Conservation (phyloP, 2,113 vertebrate genomes). For the Corydoras sp. region DNA sequence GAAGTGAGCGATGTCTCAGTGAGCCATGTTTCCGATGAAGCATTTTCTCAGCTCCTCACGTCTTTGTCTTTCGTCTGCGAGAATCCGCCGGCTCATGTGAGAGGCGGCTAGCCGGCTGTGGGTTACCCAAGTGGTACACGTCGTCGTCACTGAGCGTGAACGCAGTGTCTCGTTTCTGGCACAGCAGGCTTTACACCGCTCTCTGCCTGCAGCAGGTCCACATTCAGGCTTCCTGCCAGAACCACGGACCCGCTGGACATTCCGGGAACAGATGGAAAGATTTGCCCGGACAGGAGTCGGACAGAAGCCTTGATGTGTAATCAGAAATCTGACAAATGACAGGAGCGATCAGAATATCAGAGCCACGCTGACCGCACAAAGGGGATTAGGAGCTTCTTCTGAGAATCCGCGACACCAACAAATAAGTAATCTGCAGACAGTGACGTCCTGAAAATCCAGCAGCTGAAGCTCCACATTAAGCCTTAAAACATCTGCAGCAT, state of each 20-base stretch:
- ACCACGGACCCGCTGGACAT: neutral
- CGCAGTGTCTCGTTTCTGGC: slow-evolving; percentile 8
- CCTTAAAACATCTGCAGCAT: no score
- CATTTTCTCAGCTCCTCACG: no score
- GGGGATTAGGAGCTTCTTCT: slow-evolving; percentile 11
- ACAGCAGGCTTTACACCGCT: slow-evolving; percentile 11
- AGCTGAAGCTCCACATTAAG: no score
- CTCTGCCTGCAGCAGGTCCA: slow-evolving; percentile 12
- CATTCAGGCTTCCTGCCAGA: neutral
- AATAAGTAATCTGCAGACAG: no score
- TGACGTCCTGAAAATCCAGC: no score
- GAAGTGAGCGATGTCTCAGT: no score
- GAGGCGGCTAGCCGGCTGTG: neutral
- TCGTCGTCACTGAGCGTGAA: slow-evolving; percentile 4
- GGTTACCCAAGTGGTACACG: slow-evolving; percentile 12
- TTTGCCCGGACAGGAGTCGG: no score
- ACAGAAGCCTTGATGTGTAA: no score
- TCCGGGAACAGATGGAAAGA: neutral
- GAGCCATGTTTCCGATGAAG: no score
- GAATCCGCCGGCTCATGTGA: slow-evolving; percentile 3
- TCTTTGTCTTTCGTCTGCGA: neutral
- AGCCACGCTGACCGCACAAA: slow-evolving; percentile 9
- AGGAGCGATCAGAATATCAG: slow-evolving; percentile 35
- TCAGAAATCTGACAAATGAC: slow-evolving; percentile 11
- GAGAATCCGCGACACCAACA: neutral